Evolutionary conservation across 2,113 vertebrate species (phyloP).

Genomic region (Scortum barcoo): DNA sequence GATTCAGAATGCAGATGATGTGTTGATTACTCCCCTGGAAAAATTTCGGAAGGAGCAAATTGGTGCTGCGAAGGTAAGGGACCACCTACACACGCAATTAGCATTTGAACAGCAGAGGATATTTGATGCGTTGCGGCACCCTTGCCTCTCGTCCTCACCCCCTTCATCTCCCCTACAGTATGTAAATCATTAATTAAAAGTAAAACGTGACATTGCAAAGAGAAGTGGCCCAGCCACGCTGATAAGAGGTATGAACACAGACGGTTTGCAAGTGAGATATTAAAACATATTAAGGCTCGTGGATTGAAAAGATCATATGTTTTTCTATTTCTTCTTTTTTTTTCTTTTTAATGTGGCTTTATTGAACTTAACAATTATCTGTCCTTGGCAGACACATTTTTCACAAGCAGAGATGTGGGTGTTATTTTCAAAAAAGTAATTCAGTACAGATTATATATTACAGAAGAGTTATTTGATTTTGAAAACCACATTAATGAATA

Average conservation of each 20-base stretch:
- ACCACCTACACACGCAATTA: slow-evolving; percentile 52
- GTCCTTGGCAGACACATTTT: neutral
- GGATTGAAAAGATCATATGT: neutral
- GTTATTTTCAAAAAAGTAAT: neutral
- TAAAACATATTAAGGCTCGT: neutral
- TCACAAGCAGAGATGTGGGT: neutral
- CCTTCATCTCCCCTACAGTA: slow-evolving; percentile 25
- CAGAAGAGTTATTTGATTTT: too few species aligned
- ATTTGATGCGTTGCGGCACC: slow-evolving; percentile 18
- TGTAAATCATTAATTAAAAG: slow-evolving; percentile 62
- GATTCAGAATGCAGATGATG: slow-evolving; percentile 98
- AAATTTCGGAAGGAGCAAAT: slow-evolving; percentile 98
- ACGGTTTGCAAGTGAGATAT: slow-evolving; percentile 13
- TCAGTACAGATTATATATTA: neutral
- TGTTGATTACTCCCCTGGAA: slow-evolving; percentile 96
- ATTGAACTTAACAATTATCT: neutral
- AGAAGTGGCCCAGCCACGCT: slow-evolving; percentile 35
- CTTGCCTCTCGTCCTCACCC: neutral
- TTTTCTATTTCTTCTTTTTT: too few species aligned
- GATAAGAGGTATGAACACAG: slow-evolving; percentile 15
- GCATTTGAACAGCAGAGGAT: slow-evolving; percentile 15
- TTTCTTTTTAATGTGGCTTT: neutral
- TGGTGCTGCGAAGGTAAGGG: slow-evolving; percentile 96
- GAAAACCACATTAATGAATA: neutral
- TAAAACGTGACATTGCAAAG: slow-evolving; percentile 32